phyloP scores from a whole-genome alignment of 2,113 vertebrate genomes.

The Monarcha castaneiventris region DNA sequence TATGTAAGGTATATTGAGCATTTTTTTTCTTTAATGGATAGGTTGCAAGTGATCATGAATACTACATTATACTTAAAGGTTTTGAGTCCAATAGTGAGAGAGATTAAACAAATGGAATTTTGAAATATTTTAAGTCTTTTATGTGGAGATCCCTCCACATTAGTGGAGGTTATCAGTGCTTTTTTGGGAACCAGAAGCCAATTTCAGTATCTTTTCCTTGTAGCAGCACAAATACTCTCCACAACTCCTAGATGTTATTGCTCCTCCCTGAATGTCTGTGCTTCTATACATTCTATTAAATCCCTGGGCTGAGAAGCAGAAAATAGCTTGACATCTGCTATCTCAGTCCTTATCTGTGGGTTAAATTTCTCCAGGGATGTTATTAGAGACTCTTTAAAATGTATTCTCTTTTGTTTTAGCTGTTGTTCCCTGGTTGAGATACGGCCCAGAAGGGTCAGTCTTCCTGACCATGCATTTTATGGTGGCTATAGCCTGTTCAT shows the following conservation, averaged over 20 bases:
- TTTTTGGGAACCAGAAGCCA: not conserved
- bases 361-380: not conserved
- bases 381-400: not conserved
- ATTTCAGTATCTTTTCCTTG: not conserved
- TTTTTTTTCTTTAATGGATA: not conserved
- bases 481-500: not conserved
- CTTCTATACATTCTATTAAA: not conserved
- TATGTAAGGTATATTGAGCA: not conserved
- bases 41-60: not conserved
- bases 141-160: not conserved
- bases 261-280: not conserved
- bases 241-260: not conserved
- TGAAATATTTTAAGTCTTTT: not conserved
- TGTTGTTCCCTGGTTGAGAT: not conserved
- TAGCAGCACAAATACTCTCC: not conserved
- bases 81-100: not conserved
- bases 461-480: not conserved
- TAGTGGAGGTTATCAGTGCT: not conserved
- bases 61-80: not conserved
- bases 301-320: not conserved
- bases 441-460: not conserved
- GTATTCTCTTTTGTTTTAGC: not conserved
- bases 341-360: not conserved
- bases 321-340: not conserved
- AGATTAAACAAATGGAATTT: not conserved